Conservation (phyloP, 2,797 vertebrate species). For the Halcyon badia region DNA sequence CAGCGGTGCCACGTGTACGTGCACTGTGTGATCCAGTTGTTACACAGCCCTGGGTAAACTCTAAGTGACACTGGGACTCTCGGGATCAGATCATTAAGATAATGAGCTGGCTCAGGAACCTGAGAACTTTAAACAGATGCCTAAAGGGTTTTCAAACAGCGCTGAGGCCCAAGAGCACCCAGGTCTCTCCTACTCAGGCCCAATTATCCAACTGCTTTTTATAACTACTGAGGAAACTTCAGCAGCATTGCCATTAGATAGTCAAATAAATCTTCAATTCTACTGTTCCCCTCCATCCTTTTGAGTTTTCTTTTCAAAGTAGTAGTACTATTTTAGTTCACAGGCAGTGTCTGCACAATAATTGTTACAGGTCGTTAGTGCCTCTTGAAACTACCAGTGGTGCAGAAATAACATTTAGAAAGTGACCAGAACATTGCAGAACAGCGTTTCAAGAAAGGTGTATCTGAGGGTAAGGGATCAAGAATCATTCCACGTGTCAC, state of each 20-base stretch:
- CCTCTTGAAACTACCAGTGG: neutral
- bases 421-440: neutral
- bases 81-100: neutral
- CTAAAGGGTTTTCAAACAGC: neutral
- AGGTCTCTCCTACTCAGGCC: neutral
- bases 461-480: neutral
- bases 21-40: neutral
- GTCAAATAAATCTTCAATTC: slow-evolving; percentile 3
- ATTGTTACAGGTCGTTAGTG: neutral
- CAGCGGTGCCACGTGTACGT: neutral
- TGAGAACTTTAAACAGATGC: slow-evolving; percentile 30
- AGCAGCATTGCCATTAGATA: neutral
- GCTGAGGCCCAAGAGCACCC: neutral
- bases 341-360: neutral
- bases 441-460: neutral
- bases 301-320: neutral
- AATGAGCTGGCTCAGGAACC: slow-evolving; percentile 11
- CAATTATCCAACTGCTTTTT: neutral
- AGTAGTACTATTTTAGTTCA: neutral
- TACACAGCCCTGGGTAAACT: neutral
- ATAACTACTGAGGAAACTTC: neutral
- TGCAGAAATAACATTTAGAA: neutral
- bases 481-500: neutral
- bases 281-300: neutral
- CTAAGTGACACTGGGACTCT: neutral